Evolutionary conservation across 92 coral and sea anemone species (phyloP).

Genomic region (Siderastrea radians): DNA sequence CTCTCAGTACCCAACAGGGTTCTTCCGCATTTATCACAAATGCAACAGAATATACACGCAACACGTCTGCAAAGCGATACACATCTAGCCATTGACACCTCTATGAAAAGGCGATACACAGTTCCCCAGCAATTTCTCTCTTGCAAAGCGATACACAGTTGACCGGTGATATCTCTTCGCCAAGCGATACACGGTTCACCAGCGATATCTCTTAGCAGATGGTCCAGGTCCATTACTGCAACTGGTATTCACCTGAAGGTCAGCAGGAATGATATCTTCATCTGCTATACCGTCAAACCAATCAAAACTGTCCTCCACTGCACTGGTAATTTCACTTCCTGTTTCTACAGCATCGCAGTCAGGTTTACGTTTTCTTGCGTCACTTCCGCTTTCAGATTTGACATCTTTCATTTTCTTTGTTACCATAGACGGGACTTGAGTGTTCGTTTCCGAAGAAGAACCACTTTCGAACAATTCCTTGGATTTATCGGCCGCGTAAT

Average conservation of each 20-base stretch:
- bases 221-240: conserved; percentile 7
- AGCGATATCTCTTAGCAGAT: conserved; percentile 41
- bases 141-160: background rate
- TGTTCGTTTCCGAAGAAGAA: conserved; percentile 7
- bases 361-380: conserved; percentile 29
- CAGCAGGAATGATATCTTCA: conserved; percentile 5
- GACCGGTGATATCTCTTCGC: conserved; percentile 37
- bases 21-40: too few relatives aligned
- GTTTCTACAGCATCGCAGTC: conserved; percentile 4
- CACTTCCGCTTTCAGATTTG: conserved; percentile 6
- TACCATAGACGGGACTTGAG: background rate
- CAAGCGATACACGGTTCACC: background rate
- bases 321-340: background rate
- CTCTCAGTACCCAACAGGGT: too few relatives aligned
- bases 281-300: conserved; percentile 26
- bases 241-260: background rate
- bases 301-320: conserved; percentile 12
- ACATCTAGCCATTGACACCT: too few relatives aligned
- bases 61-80: too few relatives aligned
- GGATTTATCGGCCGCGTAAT: conserved; percentile 24
- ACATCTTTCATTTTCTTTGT: conserved; percentile 1
- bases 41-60: too few relatives aligned
- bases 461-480: background rate
- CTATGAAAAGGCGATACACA: background rate
- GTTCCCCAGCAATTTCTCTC: background rate